Evolutionary conservation across 2,797 vertebrate genomes (phyloP).

Genomic region (Sebastes hubbsi): DNA sequence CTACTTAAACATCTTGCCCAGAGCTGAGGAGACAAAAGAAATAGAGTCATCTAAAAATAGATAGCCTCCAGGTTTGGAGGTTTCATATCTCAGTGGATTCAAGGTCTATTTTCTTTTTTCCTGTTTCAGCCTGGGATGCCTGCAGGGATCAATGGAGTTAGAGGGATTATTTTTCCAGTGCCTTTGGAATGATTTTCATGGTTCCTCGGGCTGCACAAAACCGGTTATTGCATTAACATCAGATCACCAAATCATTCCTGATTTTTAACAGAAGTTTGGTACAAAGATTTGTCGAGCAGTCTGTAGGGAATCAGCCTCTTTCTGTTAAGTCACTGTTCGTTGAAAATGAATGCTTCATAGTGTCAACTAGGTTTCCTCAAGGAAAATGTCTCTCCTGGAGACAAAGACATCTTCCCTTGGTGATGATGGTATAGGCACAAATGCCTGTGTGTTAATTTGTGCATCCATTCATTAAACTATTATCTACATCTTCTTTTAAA

Average conservation of each 20-base stretch:
- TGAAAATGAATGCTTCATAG: not conserved
- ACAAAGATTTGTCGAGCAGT: not conserved
- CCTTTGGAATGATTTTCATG: conserved; percentile 49
- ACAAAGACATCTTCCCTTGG: not conserved
- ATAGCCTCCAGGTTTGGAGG: conserved; percentile 50
- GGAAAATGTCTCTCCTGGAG: not conserved
- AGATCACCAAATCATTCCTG: conserved; percentile 40
- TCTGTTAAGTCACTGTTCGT: not conserved
- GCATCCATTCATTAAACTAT: not conserved
- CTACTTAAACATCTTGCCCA: conserved; percentile 42
- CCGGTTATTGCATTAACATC: conserved; percentile 22
- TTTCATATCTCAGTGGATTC: conserved; percentile 62
- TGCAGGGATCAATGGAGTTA: conserved; percentile 53
- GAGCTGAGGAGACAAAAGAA: conserved; percentile 43
- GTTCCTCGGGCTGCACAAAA: conserved; percentile 36
- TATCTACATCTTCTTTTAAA: not conserved
- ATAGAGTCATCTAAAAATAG: conserved; percentile 63
- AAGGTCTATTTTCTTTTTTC: conserved; percentile 26
- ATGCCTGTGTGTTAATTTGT: not conserved
- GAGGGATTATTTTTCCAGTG: conserved; percentile 50
- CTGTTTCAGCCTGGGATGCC: conserved; percentile 24
- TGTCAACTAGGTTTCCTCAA: not conserved
- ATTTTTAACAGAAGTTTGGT: conserved; percentile 26
- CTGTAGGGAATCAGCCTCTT: not conserved
- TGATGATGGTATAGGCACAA: not conserved